Evolutionary conservation across 2,888 invertebrate species (phyloP), one percentile per base, ranked within the genome.

Genomic region (Herminia tarsipennalis): DNA sequence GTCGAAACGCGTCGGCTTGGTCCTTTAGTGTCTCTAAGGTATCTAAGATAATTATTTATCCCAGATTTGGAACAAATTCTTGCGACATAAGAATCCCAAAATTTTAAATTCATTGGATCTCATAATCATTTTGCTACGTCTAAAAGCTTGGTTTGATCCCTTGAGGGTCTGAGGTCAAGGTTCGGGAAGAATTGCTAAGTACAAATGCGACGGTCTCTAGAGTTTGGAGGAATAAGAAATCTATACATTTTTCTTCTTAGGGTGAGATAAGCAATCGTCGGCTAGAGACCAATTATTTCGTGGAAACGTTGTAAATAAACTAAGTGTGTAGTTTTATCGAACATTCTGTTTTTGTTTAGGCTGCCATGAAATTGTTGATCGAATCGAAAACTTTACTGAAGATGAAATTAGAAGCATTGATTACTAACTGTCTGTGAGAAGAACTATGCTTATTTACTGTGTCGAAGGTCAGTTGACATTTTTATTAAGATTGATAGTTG

Each of bases 201-300:
- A 33, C 16, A 32, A 34, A 41, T 27, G 22, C 29, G 17, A 1
- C 1, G 8, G 28, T 37, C 33, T 37, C 36, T 24, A 13, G 38
- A 30, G 46, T 17, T 30, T 30, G 13, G 17, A 5, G 16, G 25
- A 38, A 38, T 46, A 32, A 28, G 18, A 30, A 32, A 38, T 29
- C 34, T 29, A 40, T 37, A 42, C 22, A 36, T 5, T 42, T 46
- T 57, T 36, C 8, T 13, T 41, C 39, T 28, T 10, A 21, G 12
- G 9, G 5, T 33, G n/a, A 36, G 47, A 30, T 37, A 27, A 35
- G 38, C 17, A 34, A 41, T 40, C 9, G 18, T 27, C 52, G 47
- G 28, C 18, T 27, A 10, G 25, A 43, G 35, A 34, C 45, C 53
- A 57, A 57, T 57, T 57, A 57, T 42, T 41, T 39, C 36, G 42